Percentiles rank a stretch among this genome's conserved stretches.
Conservation (phyloP, 2,888 invertebrate species). For the Therioaphis trifolii region DNA sequence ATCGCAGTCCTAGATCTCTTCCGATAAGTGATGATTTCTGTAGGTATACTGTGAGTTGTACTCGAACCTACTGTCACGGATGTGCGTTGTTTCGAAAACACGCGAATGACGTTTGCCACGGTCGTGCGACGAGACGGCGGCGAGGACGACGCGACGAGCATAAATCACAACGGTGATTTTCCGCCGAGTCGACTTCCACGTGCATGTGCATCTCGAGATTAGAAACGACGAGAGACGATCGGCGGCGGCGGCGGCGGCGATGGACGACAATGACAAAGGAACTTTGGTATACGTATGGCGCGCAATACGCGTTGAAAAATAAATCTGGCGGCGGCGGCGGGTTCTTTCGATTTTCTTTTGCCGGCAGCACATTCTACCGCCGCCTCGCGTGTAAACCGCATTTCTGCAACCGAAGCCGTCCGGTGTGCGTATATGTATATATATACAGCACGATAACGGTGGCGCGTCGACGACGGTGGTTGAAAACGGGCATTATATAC, state of each 20-base stretch:
- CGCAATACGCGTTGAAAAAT: slow-evolving; percentile 12
- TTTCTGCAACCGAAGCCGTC: slow-evolving; percentile 23
- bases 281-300: slow-evolving; percentile 25
- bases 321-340: slow-evolving; percentile 20
- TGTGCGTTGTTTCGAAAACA: no score
- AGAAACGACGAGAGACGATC: neutral
- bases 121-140: no score
- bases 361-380: slow-evolving; percentile 46
- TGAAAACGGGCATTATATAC: no score
- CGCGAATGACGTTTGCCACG: no score
- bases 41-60: no score
- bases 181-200: neutral
- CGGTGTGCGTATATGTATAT: neutral
- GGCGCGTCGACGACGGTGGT: neutral
- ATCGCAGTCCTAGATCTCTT: no score
- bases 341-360: slow-evolving; percentile 46
- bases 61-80: no score
- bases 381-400: slow-evolving; percentile 44
- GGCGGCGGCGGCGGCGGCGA: neutral
- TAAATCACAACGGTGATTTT: no score
- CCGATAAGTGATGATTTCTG: no score
- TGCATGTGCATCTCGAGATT: no score
- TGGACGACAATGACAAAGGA: slow-evolving; percentile 2
- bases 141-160: no score
- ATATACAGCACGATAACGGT: slow-evolving; percentile 17